Percentiles rank a stretch among this genome's conserved stretches.
Conservation (phyloP, 2,888 invertebrate genomes). For the Hydroisotoma schaefferi region DNA sequence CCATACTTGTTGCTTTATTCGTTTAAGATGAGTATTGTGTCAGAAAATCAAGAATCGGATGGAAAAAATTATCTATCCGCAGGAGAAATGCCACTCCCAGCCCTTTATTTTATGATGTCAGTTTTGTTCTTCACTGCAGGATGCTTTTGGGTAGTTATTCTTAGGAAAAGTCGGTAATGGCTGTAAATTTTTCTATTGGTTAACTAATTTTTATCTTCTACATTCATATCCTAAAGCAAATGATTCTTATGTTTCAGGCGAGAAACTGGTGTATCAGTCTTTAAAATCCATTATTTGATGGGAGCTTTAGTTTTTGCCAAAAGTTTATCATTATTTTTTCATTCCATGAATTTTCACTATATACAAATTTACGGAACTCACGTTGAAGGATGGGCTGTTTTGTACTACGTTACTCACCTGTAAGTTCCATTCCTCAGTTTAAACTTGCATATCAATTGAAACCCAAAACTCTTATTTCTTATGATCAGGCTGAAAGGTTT, state of each 20-base stretch:
- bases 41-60: conserved; percentile 64
- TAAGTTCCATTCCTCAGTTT: conserved; percentile 59
- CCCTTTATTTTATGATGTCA: conserved; percentile 87
- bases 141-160: conserved; percentile 84
- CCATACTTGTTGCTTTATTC: neutral
- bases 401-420: conserved; percentile 97
- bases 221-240: neutral
- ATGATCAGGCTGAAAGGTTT: conserved; percentile 74
- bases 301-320: conserved; percentile 87
- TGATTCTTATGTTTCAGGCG: conserved; percentile 57
- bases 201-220: too few relatives aligned
- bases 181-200: neutral
- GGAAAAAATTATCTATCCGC: conserved; percentile 81
- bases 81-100: conserved; percentile 93
- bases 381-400: conserved; percentile 94
- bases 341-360: conserved; percentile 90
- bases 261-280: conserved; percentile 62
- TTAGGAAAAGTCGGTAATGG: conserved; percentile 70
- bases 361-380: conserved; percentile 90
- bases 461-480: neutral
- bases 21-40: conserved; percentile 72
- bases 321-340: conserved; percentile 86
- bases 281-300: conserved; percentile 96
- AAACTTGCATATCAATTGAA: neutral
- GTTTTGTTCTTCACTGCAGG: conserved; percentile 84